Base-by-base conservation (phyloP, 2,888 invertebrate genomes). In the Himalopsyche japonica region DNA sequence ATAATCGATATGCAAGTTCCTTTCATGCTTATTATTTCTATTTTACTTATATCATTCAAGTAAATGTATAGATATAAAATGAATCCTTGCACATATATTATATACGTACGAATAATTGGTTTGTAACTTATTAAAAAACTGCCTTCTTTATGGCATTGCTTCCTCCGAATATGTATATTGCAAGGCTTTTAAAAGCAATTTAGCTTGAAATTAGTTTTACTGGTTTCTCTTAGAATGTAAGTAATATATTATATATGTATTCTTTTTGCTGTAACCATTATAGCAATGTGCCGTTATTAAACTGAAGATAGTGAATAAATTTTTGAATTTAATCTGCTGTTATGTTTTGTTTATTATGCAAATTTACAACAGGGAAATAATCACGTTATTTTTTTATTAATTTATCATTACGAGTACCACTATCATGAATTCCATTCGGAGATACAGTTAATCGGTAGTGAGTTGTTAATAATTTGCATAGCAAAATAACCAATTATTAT, bases 381-480 rank as follows among this genome's bases (percentile, higher is more conserved):
- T 3, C 43, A 15, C 43, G 43, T 43, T 43, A 6, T 43, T 43
- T 43, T 43, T 70, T 48, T 70, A 70, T 70, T 70, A 3, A 70
- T 70, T 70, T 70, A 30, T 30, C 30, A 70, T 70, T 30, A 20
- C 4, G 15, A 70, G 70, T 70, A 70, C 70, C 70, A 70, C 70
- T 70, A 70, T 70, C 70, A 10, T 27, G 70, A 70, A 70, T 70
- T 70, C 70, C 70, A 70, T 70, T 27, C 70, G 70, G 10, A 70
- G 27, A 70, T 70, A 70, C 70, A 70, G 70, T 70, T 70, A 70
- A 70, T 70, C 70, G 70, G 70, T 70, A 70, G 70, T 70, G 27
- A 70, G 70, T 70, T 70, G 70, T 70, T 70, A 70, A 70, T 70
- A 70, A 70, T 70, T 70, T 70, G 70, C 70, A 70, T 70, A 70